Evolutionary conservation across 2,888 invertebrate species (phyloP), one percentile per base, ranked within the genome.

Genomic region (Athalia circularis): DNA sequence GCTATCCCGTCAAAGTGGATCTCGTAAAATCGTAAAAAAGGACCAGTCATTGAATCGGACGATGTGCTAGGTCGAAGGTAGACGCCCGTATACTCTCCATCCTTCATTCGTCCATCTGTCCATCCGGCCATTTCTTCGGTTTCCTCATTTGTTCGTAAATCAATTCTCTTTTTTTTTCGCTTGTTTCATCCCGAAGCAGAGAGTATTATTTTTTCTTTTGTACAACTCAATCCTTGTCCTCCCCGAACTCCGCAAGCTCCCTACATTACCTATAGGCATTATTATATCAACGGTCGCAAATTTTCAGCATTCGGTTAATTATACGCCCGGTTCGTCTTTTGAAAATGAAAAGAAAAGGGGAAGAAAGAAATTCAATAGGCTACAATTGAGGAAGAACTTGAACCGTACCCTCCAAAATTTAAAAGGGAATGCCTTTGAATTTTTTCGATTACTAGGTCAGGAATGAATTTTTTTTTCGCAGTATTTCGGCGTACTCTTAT

Each of bases 311-410:
- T 13, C 50, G 67, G 67, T 50, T 50, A 67, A 67, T 67, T 67
- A 67, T 67, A 67, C 67, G 67, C 67, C 47, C 50, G 48, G 67
- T 68, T 68, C 54, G 52, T 54, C 68, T 29, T 54, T 29, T 29
- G 29, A 29, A 29, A 29, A 29, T 1, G 29, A 29, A 29, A 29
- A 29, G 29, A 29, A 29, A 29, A 29, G 29, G 29, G 29, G 29
- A 29, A 29, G 29, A 29, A 29, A 29, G 29, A 29, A 29, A 29
- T 29, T 29, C 29, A 29, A 29, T 29, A 29, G 29, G 29, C 29
- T 29, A 29, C 29, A 29, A 29, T 29, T 29, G 29, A 29, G 29
- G 29, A 29, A 29, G 29, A 29, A 29, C 29, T 2, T 29, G 29
- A 29, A 29, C 1, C 29, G 29, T 29, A 29, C 29, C 29, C 29